Percentiles rank a stretch among this genome's conserved stretches.
Evolutionary conservation across 2,888 invertebrate species (phyloP).

Genomic region (Caenorhabditis sp.): DNA sequence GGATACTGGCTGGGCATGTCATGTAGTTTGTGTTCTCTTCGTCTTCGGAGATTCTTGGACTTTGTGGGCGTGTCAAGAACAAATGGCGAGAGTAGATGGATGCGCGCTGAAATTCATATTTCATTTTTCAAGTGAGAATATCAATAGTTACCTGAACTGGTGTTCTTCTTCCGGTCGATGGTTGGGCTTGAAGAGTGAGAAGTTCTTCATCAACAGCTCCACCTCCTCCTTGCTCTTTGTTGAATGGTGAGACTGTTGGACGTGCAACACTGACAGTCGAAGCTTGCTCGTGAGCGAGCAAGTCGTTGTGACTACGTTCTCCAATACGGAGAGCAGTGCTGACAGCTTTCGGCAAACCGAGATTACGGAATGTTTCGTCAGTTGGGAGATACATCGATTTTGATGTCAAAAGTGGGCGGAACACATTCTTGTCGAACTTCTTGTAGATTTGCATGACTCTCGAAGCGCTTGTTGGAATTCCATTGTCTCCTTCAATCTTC

Average conservation of each 20-base stretch:
- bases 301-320: constrained; percentile 36
- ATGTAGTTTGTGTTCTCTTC: constrained; percentile 24
- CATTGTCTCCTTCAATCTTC: constrained; percentile 30
- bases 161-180: constrained; percentile 37
- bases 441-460: constrained; percentile 2
- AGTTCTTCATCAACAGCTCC: constrained; percentile 5
- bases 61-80: constrained; percentile 12
- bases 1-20: constrained; percentile 29
- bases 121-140: too few relatives aligned
- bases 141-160: constrained; percentile 20
- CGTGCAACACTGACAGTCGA: constrained; percentile 28
- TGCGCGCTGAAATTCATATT: not conserved
- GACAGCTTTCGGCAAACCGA: constrained; percentile 42
- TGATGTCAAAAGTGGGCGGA: constrained; percentile 5
- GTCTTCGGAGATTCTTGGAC: constrained; percentile 5
- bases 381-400: constrained; percentile 34
- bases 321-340: constrained; percentile 42
- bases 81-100: constrained; percentile 48
- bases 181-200: not conserved
- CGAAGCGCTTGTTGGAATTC: constrained; percentile 8
- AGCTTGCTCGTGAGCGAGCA: constrained; percentile 20
- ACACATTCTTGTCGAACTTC: constrained; percentile 3
- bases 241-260: constrained; percentile 34
- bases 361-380: constrained; percentile 34
- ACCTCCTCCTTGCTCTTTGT: not conserved